A percentile compares a stretch with the other conserved stretches of the same genome.
phyloP scores from a whole-genome alignment of 2,113 vertebrate genomes.

The Percina caprodes region DNA sequence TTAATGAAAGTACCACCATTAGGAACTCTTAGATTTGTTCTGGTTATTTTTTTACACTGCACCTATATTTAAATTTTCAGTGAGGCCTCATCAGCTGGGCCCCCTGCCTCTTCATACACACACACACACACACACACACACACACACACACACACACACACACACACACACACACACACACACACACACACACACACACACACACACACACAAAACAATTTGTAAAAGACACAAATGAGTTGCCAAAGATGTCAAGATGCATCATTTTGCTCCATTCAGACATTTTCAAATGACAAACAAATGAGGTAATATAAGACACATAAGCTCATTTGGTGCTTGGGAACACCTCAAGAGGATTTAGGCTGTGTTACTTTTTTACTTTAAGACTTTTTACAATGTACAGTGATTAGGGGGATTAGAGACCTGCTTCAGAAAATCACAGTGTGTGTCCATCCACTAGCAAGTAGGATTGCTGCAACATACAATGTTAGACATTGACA shows the following conservation, averaged over 20 bases:
- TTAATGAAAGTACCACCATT: not conserved
- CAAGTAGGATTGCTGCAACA: not conserved
- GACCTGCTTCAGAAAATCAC: conserved; percentile 40
- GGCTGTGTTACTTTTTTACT: conserved; percentile 39
- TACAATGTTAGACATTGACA: conserved; percentile 10
- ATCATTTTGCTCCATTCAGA: not conserved
- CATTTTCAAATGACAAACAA: not conserved
- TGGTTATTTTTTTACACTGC: not conserved
- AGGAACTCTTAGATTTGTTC: not conserved
- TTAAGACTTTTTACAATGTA: conserved; percentile 46
- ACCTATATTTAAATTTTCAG: too few relatives aligned
- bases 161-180: conserved; percentile 47
- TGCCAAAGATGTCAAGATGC: not conserved
- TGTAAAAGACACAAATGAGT: not conserved
- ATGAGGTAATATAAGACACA: not conserved
- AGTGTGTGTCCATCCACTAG: conserved; percentile 10
- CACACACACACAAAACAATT: conserved; percentile 15
- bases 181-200: conserved; percentile 38
- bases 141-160: conserved; percentile 5
- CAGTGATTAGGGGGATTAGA: conserved; percentile 52
- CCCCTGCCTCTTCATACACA: conserved; percentile 65
- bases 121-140: conserved; percentile 54
- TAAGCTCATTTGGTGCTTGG: conserved; percentile 4
- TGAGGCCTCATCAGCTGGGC: conserved; percentile 84
- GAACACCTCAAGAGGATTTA: conserved; percentile 27